Base-by-base conservation (phyloP, 1,140 invertebrate species). In the Megathymus violae region DNA sequence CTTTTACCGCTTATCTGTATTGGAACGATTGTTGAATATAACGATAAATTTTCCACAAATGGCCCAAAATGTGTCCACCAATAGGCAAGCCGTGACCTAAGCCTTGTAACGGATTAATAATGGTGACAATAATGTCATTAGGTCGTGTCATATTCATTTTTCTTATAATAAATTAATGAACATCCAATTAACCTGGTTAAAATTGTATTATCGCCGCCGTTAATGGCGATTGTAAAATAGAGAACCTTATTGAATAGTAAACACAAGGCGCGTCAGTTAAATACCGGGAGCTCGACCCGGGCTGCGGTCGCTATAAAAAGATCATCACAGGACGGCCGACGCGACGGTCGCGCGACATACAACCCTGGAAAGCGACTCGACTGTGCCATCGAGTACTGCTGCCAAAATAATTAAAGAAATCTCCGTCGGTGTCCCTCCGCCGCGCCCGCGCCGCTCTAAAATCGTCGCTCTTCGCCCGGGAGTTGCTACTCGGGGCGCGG, bases 361-460 rank as follows among this genome's bases (percentile, higher is more conserved):
- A 91, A 91, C 91, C 91, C 91, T 91, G 91, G 91, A 91, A 88
- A 90, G 80, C 87, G 83, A 85, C 77, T 87, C 80, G 79, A 79
- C 88, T 85, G 82, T 89, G 88, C 89, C 89, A 90, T 90, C 87
- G 85, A 85, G 85, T 88, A 89, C 89, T 92, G 92, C 92, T 94
- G 94, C 94, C 94, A 94, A 94, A 94, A 94, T 94, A 94, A 94
- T 94, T 94, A 94, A 93, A 93, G 93, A 94, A 94, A 93, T 93
- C 91, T 92, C 91, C 91, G 90, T 73, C 77, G 80, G 78, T 89
- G 84, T 89, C 86, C 82, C 86, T 88, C 86, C 85, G 78, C 86
- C 78, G 86, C 85, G 91, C 85, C 86, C 83, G 88, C 89, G 91
- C 92, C 91, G 94, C 93, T 93, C 94, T 94, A 94, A 94, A 94